Conservation (phyloP, 1,140 invertebrate species). For the Euura lappo region DNA sequence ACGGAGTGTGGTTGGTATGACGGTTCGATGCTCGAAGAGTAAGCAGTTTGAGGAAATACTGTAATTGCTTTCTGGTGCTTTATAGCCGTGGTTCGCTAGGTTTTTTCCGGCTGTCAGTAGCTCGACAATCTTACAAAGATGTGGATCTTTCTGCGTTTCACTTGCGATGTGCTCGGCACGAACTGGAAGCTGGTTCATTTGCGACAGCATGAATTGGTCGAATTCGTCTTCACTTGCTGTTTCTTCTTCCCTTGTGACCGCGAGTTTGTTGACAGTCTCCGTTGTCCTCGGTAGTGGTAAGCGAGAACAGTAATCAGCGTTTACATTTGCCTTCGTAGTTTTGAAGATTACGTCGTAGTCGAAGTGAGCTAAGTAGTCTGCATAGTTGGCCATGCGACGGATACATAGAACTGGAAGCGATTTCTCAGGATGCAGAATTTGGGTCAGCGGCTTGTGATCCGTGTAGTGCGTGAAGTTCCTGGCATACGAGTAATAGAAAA, state of each 20-base stretch:
- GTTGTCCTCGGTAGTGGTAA: background rate
- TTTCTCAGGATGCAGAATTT: conserved; percentile 36
- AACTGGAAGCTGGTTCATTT: conserved; percentile 26
- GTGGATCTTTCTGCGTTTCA: conserved; percentile 25
- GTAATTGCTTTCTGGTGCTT: conserved; percentile 10
- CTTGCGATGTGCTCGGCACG: conserved; percentile 21
- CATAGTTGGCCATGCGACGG: conserved; percentile 38
- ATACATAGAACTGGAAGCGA: conserved; percentile 28
- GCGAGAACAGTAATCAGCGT: conserved; percentile 29
- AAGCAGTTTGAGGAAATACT: conserved; percentile 25
- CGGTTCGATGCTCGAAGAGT: conserved; percentile 35
- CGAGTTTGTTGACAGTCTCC: background rate
- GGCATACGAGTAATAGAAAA: conserved; percentile 55
- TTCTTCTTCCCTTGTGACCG: conserved; percentile 13
- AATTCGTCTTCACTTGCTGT: conserved; percentile 24
- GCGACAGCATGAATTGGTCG: conserved; percentile 19
- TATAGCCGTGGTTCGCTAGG: conserved; percentile 25
- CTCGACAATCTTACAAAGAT: conserved; percentile 25
- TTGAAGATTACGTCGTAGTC: conserved; percentile 30
- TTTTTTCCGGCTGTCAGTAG: conserved; percentile 22
- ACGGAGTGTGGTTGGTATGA: conserved; percentile 37
- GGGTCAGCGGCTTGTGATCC: conserved; percentile 58
- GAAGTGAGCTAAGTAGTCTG: conserved; percentile 34
- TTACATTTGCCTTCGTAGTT: conserved; percentile 24
- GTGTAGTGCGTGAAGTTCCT: conserved; percentile 54